Evolutionary conservation across 2,888 invertebrate species (phyloP), one percentile per base, ranked within the genome.

Genomic region (Mantis religiosa): DNA sequence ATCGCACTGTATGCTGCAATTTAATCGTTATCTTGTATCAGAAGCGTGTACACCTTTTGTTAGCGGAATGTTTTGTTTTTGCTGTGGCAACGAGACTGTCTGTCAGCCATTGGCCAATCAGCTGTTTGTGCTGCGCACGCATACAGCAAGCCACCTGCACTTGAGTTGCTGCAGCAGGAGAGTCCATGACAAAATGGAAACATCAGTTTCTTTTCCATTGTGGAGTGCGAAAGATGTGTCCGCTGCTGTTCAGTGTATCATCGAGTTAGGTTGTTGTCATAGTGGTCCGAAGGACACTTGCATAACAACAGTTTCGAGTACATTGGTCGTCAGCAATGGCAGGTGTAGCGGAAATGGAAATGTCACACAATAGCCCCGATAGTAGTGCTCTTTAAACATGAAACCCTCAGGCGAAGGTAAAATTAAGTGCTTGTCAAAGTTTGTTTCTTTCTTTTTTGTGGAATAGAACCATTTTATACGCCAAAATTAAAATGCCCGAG

Each of bases 71-170:
- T 87, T 34, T 87, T 87, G 41, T 82, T 34, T n/a, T 34, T 87
- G 82, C 82, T 87, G 30, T 87, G 87, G 87, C 87, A 82, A 27
- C 82, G 28, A 82, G 82, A 27, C n/a, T n/a, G n/a, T n/a, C 30
- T 87, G 87, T 87, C 87, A 87, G 87, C 87, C 87, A 25, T 82
- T 82, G 82, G 87, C 87, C 87, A 87, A 87, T 87, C 87, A 87
- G 87, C 87, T 87, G 87, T 87, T 87, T 82, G 30, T 30, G 82
- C 8, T 87, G 87, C 87, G 87, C 82, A 82, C 87, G 87, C 87
- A 87, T 3, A 30, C 81, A n/a, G 25, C 27, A 81, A 28, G 82
- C 87, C 54, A 71, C 54, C 54, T 71, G 54, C 54, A 71, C 54
- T 71, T 25, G 54, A 82, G 30, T 34, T 87, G 87, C 82, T 3